Percentiles rank a stretch among this genome's conserved stretches.
These are phyloP conservation scores for Brachynemurus nebulosus DNA, from an alignment of 2,888 invertebrate genomes.

Conservation along the genomic window DNA sequence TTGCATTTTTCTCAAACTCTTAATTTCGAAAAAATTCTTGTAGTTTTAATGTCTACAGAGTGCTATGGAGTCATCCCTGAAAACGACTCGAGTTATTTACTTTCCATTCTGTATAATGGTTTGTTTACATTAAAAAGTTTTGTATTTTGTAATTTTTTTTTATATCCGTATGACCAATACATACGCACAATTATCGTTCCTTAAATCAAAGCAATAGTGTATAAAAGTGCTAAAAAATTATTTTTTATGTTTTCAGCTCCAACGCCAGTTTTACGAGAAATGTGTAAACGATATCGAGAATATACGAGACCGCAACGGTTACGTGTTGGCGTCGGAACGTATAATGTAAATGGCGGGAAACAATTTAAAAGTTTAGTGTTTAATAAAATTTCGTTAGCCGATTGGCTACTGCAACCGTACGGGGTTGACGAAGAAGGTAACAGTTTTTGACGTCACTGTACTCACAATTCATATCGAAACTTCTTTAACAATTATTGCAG, in stretches of 20 bases:
- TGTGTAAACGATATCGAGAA: constrained; percentile 72
- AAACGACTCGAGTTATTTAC: too few relatives aligned
- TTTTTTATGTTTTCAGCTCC: constrained; percentile 41
- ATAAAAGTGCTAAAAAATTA: neutral
- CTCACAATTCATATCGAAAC: too few relatives aligned
- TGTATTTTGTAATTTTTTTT: too few relatives aligned
- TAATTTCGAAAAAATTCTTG: too few relatives aligned
- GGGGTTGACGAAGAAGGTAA: neutral
- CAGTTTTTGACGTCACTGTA: too few relatives aligned
- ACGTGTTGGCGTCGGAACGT: constrained; percentile 84
- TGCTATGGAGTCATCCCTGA: too few relatives aligned
- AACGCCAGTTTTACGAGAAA: constrained; percentile 65
- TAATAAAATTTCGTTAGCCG: constrained; percentile 72
- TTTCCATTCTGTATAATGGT: too few relatives aligned
- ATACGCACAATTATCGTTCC: too few relatives aligned
- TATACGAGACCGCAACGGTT: constrained; percentile 56
- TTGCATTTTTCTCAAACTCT: too few relatives aligned
- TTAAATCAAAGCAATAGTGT: neutral
- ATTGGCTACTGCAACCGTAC: constrained; percentile 57
- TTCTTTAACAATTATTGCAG: constrained; percentile 29
- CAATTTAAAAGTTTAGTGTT: constrained; percentile 94
- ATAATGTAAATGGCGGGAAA: constrained; percentile 99
- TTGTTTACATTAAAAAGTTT: too few relatives aligned
- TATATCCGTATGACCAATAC: too few relatives aligned
- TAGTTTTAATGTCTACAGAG: too few relatives aligned